phyloP scores from a whole-genome alignment of 2,888 invertebrate genomes.

The Spisula subtruncata region DNA sequence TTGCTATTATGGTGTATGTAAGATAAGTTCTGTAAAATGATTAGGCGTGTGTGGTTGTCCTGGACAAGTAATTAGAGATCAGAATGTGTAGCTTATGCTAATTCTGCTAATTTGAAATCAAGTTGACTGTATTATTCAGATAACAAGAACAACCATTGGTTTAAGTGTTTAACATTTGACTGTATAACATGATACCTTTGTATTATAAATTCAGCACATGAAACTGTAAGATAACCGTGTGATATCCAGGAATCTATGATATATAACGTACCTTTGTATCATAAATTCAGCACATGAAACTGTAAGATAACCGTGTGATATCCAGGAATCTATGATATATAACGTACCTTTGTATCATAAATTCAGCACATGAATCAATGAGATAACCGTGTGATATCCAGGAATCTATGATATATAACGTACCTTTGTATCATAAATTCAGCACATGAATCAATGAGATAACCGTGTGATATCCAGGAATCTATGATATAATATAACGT shows the following conservation, averaged over 20 bases:
- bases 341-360: slow-evolving; percentile 88
- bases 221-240: slow-evolving; percentile 90
- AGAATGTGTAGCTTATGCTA: too few relatives aligned
- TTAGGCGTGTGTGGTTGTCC: too few relatives aligned
- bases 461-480: slow-evolving; percentile 90
- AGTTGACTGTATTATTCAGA: too few relatives aligned
- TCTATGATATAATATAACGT: slow-evolving; percentile 89
- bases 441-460: slow-evolving; percentile 89
- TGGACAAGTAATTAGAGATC: too few relatives aligned
- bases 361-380: slow-evolving; percentile 90
- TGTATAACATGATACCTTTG: slow-evolving; percentile 82
- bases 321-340: slow-evolving; percentile 89
- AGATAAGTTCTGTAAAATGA: too few relatives aligned
- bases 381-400: too few relatives aligned
- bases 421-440: slow-evolving; percentile 90
- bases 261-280: slow-evolving; percentile 86
- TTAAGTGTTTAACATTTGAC: too few relatives aligned
- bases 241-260: too few relatives aligned
- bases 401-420: not conserved
- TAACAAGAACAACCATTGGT: too few relatives aligned
- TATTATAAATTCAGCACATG: slow-evolving; percentile 90
- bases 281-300: slow-evolving; percentile 90
- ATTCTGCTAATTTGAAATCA: too few relatives aligned
- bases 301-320: slow-evolving; percentile 89
- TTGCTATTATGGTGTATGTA: too few relatives aligned